Evolutionary conservation across 2,888 invertebrate species (phyloP).

Genomic region (Melinaea menophilus): DNA sequence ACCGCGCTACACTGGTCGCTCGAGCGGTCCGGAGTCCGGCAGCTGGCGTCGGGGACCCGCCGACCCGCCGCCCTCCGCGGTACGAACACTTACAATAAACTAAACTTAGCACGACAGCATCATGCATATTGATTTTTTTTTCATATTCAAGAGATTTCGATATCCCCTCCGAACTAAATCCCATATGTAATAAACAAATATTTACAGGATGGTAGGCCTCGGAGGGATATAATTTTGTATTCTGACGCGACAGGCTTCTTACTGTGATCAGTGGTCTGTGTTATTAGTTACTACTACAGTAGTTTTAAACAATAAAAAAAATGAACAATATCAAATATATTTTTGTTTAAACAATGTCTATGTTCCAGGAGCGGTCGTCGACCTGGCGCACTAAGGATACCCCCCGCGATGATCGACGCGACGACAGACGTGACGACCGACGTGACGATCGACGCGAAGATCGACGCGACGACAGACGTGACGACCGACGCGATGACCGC

Average conservation of each 20-base stretch:
- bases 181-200: neutral
- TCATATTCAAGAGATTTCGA: neutral
- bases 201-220: constrained; percentile 3
- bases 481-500: constrained; percentile 42
- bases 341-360: neutral
- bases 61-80: constrained; percentile 54
- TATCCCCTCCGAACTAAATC: constrained; percentile 4
- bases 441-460: constrained; percentile 40
- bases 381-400: constrained; percentile 65
- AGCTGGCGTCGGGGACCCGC: constrained; percentile 66
- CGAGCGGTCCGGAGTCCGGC: constrained; percentile 56
- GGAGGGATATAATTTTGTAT: neutral
- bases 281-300: neutral
- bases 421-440: constrained; percentile 40
- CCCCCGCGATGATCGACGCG: constrained; percentile 37
- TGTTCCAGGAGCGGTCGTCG: constrained; percentile 58
- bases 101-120: too few species aligned
- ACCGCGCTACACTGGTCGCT: constrained; percentile 56
- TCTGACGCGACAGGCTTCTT: neutral
- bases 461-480: constrained; percentile 38
- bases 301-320: too few species aligned
- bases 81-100: constrained; percentile 35
- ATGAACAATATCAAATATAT: too few species aligned
- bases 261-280: neutral
- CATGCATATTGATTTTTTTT: too few species aligned